These are phyloP conservation scores for Pelosia muscerda DNA, from an alignment of 2,888 invertebrate species.

Conservation along the genomic window DNA sequence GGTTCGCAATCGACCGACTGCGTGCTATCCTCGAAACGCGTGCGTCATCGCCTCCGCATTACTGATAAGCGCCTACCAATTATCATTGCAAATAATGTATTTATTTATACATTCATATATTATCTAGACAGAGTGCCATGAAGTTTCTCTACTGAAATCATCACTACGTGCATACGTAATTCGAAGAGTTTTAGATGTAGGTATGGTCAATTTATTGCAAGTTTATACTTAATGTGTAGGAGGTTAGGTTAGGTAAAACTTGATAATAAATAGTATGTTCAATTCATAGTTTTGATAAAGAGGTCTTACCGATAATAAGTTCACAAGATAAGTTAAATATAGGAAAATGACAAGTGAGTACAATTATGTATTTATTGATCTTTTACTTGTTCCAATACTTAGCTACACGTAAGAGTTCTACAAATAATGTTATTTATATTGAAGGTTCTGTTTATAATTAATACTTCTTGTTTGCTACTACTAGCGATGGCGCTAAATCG, in stretches of 20 bases:
- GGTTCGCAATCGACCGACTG: constrained; percentile 63
- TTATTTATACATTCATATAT: constrained; percentile 61
- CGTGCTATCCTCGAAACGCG: constrained; percentile 67
- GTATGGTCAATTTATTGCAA: constrained; percentile 57
- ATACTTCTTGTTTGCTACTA: constrained; percentile 11
- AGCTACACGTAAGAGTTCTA: background rate
- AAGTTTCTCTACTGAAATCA: constrained; percentile 73
- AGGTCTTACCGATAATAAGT: constrained; percentile 80
- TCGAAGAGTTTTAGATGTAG: constrained; percentile 58
- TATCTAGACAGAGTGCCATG: constrained; percentile 66
- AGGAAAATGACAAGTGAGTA: constrained; percentile 71
- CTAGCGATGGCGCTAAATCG: constrained; percentile 29
- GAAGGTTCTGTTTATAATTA: constrained; percentile 11
- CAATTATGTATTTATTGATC: constrained; percentile 42
- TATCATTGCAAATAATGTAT: constrained; percentile 84
- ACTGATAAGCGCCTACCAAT: constrained; percentile 84
- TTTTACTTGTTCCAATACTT: constrained; percentile 34
- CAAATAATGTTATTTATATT: too few relatives aligned
- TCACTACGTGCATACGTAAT: constrained; percentile 60
- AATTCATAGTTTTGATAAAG: constrained; percentile 72
- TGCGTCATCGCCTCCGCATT: constrained; percentile 84
- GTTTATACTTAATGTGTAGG: constrained; percentile 55
- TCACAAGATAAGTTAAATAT: constrained; percentile 82
- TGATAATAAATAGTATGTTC: background rate
- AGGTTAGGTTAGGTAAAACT: constrained; percentile 67